Base-by-base conservation (phyloP, 2,113 vertebrate genomes). In the Scortum barcoo region DNA sequence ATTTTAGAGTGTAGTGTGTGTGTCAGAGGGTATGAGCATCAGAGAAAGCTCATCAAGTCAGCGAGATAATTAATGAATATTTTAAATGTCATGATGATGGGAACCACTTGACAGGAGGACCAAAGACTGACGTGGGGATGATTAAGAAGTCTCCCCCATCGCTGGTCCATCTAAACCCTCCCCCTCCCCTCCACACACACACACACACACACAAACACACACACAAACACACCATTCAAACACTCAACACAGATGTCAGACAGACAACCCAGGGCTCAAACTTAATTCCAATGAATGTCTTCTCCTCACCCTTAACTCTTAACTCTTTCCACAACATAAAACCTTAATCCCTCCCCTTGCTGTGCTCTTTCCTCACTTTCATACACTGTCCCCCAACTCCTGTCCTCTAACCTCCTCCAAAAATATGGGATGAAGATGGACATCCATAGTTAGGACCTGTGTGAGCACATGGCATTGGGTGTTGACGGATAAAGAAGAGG, bases 51-150 rank as follows among this genome's bases (percentile, higher is more conserved):
- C 93, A 95, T 95, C 94, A 95, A 94, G 90, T 93, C 89, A 91
- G 89, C 78, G 78, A 93, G 92, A 93, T 96, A 96, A 96, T 97
- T 96, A 96, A 96, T 95, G 94, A 95, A 96, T 95, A 95, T 95
- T 96, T 96, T 96, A 96, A 96, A 97, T 96, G 96, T 95, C 95
- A 96, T 95, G 92, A 91, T 95, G 95, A 94, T 93, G 93, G 94
- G 94, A 95, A 89, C 89, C 92, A 93, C 93, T 95, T 96, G 94
- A 96, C 95, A 95, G 72, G 88, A 93, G 91, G 91, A 94, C 90
- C 81, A 93, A 93, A 94, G 92, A 95, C 90, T 83, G 83, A 91
- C 91, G 89, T 86, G 88, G 75, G 89, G 54, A 62, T 95, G 94
- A 95, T 95, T 96, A 95, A 95, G 90, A 93, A 90, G 87, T 92